Evolutionary conservation across 1,140 invertebrate species (phyloP).

Genomic region (Psilanteris sp.): DNA sequence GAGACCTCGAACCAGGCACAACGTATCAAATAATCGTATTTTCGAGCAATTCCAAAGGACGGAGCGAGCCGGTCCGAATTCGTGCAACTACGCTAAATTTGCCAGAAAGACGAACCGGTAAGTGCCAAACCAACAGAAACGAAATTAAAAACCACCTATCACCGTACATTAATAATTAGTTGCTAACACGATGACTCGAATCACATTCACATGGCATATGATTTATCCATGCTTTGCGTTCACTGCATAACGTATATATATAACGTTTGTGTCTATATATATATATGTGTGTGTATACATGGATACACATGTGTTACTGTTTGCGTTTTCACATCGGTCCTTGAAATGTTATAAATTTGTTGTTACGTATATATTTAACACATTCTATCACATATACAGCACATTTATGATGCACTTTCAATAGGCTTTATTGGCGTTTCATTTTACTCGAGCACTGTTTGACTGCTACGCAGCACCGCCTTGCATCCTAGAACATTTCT

Average conservation of each 20-base stretch:
- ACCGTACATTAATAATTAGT: conserved; percentile 52
- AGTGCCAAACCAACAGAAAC: conserved; percentile 63
- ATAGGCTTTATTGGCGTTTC: conserved; percentile 18
- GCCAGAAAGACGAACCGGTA: conserved; percentile 89
- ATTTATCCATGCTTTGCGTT: no score
- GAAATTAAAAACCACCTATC: conserved; percentile 16
- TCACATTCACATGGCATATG: no score
- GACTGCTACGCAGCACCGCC: conserved; percentile 74
- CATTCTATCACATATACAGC: no score
- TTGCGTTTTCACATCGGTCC: no score
- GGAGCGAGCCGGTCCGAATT: conserved; percentile 83
- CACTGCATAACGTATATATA: no score
- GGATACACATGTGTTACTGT: no score
- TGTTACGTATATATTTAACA: no score
- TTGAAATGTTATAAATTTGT: no score
- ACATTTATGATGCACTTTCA: no score
- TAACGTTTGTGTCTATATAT: no score
- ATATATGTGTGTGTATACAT: no score
- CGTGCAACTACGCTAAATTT: conserved; percentile 87
- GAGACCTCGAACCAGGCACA: conserved; percentile 84
- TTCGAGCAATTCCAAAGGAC: conserved; percentile 87
- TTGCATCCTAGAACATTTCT: conserved; percentile 71
- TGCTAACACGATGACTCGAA: conserved; percentile 36
- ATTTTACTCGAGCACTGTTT: conserved; percentile 70
- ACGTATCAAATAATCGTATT: conserved; percentile 85